A percentile compares a stretch with the other conserved stretches of the same genome.
Conservation (phyloP, 2,797 vertebrate genomes). For the Cephalopachus bancanus region DNA sequence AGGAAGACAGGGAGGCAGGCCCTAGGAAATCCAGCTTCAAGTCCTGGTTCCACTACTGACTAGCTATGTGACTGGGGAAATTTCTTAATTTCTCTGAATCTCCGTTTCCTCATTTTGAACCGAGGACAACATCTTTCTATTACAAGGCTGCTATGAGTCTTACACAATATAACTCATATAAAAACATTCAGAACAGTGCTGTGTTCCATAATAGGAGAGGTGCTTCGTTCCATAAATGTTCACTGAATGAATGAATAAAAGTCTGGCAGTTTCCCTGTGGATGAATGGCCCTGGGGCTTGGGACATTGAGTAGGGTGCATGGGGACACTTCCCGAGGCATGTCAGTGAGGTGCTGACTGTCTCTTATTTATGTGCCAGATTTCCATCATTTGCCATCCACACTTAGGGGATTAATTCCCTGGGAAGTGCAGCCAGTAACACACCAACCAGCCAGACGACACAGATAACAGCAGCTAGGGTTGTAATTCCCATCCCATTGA, state of each 20-base stretch:
- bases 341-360: background rate
- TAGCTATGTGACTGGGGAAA: background rate
- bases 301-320: rapidly evolving
- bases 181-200: background rate
- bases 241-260: background rate
- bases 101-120: background rate
- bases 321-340: background rate
- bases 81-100: constrained; percentile 39
- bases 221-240: background rate
- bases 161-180: background rate
- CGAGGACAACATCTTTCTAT: background rate
- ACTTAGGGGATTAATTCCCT: constrained; percentile 69
- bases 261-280: background rate
- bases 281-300: background rate
- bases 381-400: constrained; percentile 67
- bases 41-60: background rate
- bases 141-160: background rate
- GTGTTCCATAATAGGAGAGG: background rate
- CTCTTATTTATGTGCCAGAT: constrained; percentile 59
- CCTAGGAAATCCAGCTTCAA: background rate
- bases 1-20: background rate
- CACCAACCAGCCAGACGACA: constrained; percentile 60
- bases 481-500: constrained; percentile 66
- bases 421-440: constrained; percentile 40
- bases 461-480: constrained; percentile 44